Percentiles rank a stretch among this genome's conserved stretches.
Conservation (phyloP, 2,113 vertebrate genomes). For the Tapirus terrestris region DNA sequence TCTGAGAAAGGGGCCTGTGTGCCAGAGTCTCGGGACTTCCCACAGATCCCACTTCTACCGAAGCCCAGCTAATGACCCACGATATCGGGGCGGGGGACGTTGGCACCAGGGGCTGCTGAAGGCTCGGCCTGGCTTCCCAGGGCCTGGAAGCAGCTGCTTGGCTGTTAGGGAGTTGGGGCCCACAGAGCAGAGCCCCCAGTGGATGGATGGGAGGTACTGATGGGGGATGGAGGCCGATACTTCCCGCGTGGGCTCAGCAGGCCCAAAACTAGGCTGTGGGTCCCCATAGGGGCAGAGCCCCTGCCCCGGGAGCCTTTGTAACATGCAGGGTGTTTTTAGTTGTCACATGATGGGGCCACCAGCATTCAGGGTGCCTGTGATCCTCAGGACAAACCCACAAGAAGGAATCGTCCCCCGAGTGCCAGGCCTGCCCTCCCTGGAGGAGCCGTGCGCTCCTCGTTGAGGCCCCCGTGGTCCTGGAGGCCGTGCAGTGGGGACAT, state of each 20-base stretch:
- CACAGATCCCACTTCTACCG: fast-evolving
- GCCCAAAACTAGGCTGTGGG: background rate
- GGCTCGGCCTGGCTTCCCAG: background rate
- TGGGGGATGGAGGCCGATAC: fast-evolving
- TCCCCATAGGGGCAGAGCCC: background rate
- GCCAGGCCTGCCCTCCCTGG: background rate
- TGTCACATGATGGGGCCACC: background rate
- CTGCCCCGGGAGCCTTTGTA: background rate
- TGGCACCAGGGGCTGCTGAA: background rate
- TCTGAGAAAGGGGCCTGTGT: background rate
- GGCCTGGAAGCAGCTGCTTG: background rate
- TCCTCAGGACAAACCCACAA: background rate
- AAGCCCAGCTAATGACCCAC: background rate
- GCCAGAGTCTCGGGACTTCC: background rate
- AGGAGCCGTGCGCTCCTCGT: background rate
- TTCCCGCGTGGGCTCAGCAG: too few species aligned
- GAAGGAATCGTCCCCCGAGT: background rate
- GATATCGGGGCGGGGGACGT: fast-evolving
- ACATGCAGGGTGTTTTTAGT: too few species aligned
- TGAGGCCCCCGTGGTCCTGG: too few species aligned
- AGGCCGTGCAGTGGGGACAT: fast-evolving
- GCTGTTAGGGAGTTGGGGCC: background rate
- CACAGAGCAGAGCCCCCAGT: background rate
- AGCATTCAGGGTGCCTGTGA: fast-evolving
- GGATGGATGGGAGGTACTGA: background rate